Evolutionary conservation across 2,797 vertebrate species (phyloP).

Genomic region (Alectoris magna): DNA sequence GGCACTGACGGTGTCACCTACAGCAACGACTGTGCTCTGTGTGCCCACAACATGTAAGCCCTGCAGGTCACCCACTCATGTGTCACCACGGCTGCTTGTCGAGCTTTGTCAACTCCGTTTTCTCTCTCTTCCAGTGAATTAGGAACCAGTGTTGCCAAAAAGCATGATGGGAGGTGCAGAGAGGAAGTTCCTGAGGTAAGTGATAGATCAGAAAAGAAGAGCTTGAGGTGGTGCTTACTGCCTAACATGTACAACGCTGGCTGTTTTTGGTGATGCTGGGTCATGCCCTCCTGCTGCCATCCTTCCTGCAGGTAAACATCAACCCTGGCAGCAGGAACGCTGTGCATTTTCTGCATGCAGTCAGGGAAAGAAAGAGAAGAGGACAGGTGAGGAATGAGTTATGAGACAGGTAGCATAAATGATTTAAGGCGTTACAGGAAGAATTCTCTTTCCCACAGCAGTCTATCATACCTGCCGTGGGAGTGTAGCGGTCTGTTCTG

Average conservation of each 20-base stretch:
- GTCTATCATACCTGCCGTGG: neutral
- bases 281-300: neutral
- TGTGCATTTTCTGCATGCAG: neutral
- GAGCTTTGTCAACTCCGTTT: neutral
- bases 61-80: neutral
- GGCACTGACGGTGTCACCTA: conserved; percentile 36
- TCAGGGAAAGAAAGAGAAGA: neutral
- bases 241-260: neutral
- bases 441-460: conserved; percentile 7
- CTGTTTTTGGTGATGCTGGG: neutral
- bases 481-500: neutral
- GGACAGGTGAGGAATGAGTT: neutral
- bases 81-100: fast-evolving
- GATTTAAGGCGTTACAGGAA: neutral
- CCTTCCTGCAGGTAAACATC: neutral
- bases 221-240: neutral
- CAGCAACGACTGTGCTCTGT: conserved; percentile 45
- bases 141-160: conserved; percentile 40
- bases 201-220: neutral
- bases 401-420: neutral
- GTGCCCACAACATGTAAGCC: conserved; percentile 65
- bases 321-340: neutral
- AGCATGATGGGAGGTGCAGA: neutral
- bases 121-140: neutral
- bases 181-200: conserved; percentile 23